Base-by-base conservation (phyloP, 2,888 invertebrate genomes). In the Cylindroiulus punctatus region DNA sequence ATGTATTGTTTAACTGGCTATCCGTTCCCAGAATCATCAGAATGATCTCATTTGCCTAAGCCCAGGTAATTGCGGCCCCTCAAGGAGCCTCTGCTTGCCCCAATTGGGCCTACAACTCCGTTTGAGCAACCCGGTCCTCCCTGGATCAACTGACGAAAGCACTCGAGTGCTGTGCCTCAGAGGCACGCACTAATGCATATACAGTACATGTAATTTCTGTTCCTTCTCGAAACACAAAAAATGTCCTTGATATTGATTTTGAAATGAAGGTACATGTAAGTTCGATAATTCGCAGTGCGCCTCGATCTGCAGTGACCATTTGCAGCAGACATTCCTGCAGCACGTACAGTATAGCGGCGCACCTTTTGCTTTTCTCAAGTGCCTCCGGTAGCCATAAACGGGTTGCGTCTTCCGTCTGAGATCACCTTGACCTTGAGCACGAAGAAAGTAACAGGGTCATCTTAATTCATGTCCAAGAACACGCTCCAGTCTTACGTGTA, bases 321-420 rank as follows among this genome's bases (percentile, higher is more conserved):
- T 65, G 22, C 8, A 65, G 10, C 12, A 8, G 4, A 14, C 14
- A 0, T 65, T 65, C 57, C 57, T 65, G 22, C 7, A 22, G 57
- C 22, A 65, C 57, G n/a, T 19, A n/a, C n/a, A n/a, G n/a, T n/a
- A n/a, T n/a, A 65, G 57, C 22, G 57, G 22, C 57, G 22, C 57
- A 65, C 57, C 57, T 22, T 65, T 65, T 65, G 57, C 57, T 8
- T 22, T 65, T 65, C 57, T 65, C 22, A 5, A 10, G 10, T 65
- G 57, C 57, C 57, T 65, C 57, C 22, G 57, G 57, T 65, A 65
- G 57, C 57, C 57, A 65, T 65, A 65, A 65, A 65, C 57, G 57
- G 57, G 22, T 65, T 65, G 22, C 57, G 57, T 65, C 57, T 65
- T 65, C 57, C 57, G 57, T 10, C 57, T 65, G 57, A 65, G 12